Conservation (phyloP, 2,113 vertebrate species). For the Percopsis transmontana region DNA sequence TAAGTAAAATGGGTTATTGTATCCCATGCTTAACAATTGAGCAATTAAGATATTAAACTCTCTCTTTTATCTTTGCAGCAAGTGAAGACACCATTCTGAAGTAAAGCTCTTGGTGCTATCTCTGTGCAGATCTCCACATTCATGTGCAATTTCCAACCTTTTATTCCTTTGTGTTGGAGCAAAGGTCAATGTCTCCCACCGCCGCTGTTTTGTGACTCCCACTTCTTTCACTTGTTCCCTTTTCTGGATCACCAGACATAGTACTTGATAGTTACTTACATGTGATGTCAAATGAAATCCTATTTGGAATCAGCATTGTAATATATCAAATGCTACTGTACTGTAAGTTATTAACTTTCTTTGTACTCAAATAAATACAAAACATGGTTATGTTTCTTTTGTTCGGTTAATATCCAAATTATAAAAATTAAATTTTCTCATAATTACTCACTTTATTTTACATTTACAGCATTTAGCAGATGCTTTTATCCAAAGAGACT, state of each 20-base stretch:
- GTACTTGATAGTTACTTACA: slow-evolving; percentile 12
- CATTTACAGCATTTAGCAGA: too few relatives aligned
- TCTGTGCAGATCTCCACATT: slow-evolving; percentile 24
- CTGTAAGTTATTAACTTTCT: slow-evolving; percentile 30
- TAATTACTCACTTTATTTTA: too few relatives aligned
- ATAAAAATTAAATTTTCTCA: too few relatives aligned
- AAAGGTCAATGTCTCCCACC: slow-evolving; percentile 5
- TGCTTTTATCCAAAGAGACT: too few relatives aligned
- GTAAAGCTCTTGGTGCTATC: slow-evolving; percentile 36
- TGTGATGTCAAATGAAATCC: slow-evolving; percentile 17
- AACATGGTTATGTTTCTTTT: neutral
- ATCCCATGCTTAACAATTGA: neutral
- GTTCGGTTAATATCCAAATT: slow-evolving; percentile 2
- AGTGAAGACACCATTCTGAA: slow-evolving; percentile 87
- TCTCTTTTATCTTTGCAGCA: slow-evolving; percentile 71
- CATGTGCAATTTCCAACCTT: slow-evolving; percentile 31
- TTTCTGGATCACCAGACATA: slow-evolving; percentile 8
- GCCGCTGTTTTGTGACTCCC: slow-evolving; percentile 7
- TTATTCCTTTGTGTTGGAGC: slow-evolving; percentile 13
- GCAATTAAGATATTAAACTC: neutral
- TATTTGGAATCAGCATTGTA: slow-evolving; percentile 25
- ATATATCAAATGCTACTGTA: neutral
- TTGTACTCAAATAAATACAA: slow-evolving; percentile 41
- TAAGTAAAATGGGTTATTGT: too few relatives aligned
- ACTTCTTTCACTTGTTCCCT: neutral